These are phyloP conservation scores for Buceros bicornis DNA, from an alignment of 2,797 vertebrate genomes.

Conservation along the genomic window DNA sequence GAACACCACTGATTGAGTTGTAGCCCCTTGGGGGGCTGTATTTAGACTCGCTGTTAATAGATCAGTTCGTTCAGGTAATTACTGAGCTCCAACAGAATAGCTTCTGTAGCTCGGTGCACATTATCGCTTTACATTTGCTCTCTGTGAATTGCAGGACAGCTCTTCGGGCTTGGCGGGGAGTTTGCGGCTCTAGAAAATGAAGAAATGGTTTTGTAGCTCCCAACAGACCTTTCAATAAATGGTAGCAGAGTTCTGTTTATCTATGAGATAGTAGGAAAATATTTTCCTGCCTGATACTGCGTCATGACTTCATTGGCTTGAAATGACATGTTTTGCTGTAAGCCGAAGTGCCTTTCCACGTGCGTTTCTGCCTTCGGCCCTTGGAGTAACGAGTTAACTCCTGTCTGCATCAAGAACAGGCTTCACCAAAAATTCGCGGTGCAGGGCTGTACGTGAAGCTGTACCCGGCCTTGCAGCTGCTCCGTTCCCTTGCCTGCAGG, in stretches of 20 bases:
- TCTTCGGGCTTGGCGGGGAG: background rate
- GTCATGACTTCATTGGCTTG: constrained; percentile 45
- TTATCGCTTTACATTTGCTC: constrained; percentile 7
- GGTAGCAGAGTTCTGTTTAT: background rate
- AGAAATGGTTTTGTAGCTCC: background rate
- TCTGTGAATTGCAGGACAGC: background rate
- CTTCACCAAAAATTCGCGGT: background rate
- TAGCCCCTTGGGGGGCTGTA: constrained; percentile 45
- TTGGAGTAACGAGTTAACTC: constrained; percentile 23
- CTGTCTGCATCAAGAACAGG: background rate
- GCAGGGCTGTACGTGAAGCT: background rate
- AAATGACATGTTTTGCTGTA: constrained; percentile 17
- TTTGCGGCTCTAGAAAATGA: background rate
- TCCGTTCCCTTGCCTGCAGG: rapidly evolving
- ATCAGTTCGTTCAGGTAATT: constrained; percentile 36
- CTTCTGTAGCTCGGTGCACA: constrained; percentile 2
- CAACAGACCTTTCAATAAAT: background rate
- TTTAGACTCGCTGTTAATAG: constrained; percentile 54
- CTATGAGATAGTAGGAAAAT: constrained; percentile 1
- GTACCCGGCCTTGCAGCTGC: background rate
- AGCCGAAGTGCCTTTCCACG: constrained; percentile 15
- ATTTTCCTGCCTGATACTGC: constrained; percentile 45
- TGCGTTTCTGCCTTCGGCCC: constrained; percentile 49
- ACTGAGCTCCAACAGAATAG: background rate
- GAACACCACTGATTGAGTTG: background rate